Conservation (phyloP, 1,140 invertebrate genomes). For the Rhopalosiphum maidis region DNA sequence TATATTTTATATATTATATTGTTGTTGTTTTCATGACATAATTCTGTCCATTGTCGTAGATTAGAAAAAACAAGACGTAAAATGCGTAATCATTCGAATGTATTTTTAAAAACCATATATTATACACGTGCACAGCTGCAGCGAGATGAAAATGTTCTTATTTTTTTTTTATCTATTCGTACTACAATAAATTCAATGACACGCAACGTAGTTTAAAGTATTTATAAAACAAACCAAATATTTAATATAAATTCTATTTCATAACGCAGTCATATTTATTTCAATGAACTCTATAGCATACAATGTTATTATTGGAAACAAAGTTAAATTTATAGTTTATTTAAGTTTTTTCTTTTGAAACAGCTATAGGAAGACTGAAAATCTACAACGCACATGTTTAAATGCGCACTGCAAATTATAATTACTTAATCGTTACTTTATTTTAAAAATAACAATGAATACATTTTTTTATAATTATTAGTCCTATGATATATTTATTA, state of each 20-base stretch:
- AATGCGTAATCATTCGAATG: background rate
- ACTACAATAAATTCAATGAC: background rate
- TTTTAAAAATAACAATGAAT: background rate
- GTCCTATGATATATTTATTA: background rate
- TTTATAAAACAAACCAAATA: background rate
- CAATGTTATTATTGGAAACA: background rate
- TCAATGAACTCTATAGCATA: background rate
- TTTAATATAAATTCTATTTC: background rate
- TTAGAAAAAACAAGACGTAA: background rate
- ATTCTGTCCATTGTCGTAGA: background rate
- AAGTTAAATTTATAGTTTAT: background rate
- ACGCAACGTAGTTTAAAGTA: background rate
- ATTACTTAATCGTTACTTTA: background rate
- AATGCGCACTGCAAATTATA: background rate
- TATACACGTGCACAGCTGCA: background rate
- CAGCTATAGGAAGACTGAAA: background rate
- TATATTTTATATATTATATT: background rate
- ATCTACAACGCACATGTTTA: background rate
- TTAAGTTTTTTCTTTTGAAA: background rate
- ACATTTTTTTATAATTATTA: background rate
- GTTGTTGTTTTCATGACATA: background rate
- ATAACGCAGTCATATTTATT: background rate
- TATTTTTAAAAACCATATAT: slow-evolving; percentile 16
- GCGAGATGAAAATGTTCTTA: background rate
- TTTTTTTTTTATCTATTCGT: background rate